phyloP scores from a whole-genome alignment of 2,888 invertebrate species.

The Heliconius ethilla region DNA sequence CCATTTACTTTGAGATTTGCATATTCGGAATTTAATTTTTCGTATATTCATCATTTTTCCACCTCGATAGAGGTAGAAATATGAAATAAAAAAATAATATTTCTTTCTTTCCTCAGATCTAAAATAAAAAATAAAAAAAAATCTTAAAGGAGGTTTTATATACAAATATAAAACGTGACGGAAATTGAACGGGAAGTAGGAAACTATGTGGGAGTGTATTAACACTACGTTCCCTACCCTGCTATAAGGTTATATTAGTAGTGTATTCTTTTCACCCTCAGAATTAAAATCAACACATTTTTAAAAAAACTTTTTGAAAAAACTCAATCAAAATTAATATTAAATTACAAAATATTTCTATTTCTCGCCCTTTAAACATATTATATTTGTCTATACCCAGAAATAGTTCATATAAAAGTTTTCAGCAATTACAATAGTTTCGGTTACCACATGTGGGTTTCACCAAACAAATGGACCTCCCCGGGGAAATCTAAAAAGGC shows the following conservation, averaged over 20 bases:
- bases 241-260: too few species aligned
- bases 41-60: neutral
- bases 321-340: neutral
- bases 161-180: neutral
- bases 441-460: neutral
- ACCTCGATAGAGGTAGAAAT: neutral
- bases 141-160: too few species aligned
- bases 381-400: neutral
- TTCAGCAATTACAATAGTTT: neutral
- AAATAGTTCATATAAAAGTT: neutral
- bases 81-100: neutral
- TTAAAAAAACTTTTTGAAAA: neutral
- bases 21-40: constrained; percentile 6
- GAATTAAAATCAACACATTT: neutral
- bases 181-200: neutral
- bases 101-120: too few species aligned
- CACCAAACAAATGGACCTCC: neutral
- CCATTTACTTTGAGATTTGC: constrained; percentile 1
- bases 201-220: neutral
- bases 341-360: neutral
- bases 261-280: too few species aligned
- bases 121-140: too few species aligned
- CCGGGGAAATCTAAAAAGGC: neutral
- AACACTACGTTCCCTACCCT: neutral
- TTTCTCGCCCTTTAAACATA: neutral